Conservation (phyloP, 2,888 invertebrate species). For the Zygaena filipendulae region DNA sequence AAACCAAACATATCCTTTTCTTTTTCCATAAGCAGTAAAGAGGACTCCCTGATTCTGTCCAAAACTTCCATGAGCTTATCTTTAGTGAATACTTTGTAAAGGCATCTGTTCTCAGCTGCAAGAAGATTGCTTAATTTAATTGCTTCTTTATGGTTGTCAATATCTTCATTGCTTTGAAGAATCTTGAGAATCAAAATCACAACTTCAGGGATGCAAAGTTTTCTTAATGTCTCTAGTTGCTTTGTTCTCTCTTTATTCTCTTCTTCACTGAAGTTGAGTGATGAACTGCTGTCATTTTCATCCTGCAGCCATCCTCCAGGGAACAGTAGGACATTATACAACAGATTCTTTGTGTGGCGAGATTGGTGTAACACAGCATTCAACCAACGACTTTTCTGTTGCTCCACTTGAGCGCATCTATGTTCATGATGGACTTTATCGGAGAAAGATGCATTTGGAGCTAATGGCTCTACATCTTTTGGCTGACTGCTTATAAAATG, state of each 20-base stretch:
- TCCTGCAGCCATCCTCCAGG: slow-evolving; percentile 93
- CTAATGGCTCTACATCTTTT: slow-evolving; percentile 69
- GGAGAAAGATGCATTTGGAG: slow-evolving; percentile 76
- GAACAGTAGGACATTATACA: slow-evolving; percentile 89
- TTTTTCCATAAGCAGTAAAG: slow-evolving; percentile 77
- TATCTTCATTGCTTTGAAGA: slow-evolving; percentile 78
- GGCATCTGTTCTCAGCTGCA: slow-evolving; percentile 79
- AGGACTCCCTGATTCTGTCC: slow-evolving; percentile 81
- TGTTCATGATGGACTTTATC: slow-evolving; percentile 92
- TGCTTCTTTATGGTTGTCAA: slow-evolving; percentile 77
- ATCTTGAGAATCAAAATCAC: slow-evolving; percentile 82
- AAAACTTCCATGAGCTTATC: slow-evolving; percentile 81
- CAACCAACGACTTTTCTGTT: slow-evolving; percentile 82
- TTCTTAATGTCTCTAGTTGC: slow-evolving; percentile 80
- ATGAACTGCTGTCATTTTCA: slow-evolving; percentile 62
- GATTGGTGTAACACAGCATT: slow-evolving; percentile 77
- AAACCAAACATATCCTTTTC: slow-evolving; percentile 88
- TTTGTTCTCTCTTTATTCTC: slow-evolving; percentile 67
- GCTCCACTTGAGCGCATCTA: slow-evolving; percentile 79
- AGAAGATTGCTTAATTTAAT: slow-evolving; percentile 81
- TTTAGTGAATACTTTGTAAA: slow-evolving; percentile 85
- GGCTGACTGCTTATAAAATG: slow-evolving; percentile 86
- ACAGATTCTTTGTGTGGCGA: slow-evolving; percentile 77
- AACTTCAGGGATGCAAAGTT: slow-evolving; percentile 87
- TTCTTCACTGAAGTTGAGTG: slow-evolving; percentile 47